Evolutionary conservation across 1,140 invertebrate species (phyloP).

Genomic region (Drosophila mayri): DNA sequence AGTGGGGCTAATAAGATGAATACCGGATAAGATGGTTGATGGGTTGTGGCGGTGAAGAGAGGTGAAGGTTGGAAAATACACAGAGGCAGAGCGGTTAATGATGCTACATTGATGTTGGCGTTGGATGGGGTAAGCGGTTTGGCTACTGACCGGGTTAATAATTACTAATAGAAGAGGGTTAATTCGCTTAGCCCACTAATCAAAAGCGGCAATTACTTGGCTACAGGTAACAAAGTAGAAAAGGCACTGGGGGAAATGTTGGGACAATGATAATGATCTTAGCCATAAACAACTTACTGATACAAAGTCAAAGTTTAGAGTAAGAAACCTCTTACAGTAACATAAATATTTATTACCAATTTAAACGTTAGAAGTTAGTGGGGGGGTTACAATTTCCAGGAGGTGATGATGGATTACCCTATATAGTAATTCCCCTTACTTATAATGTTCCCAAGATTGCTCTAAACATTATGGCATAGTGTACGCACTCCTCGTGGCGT

Average conservation of each 20-base stretch:
- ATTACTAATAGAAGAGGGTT: slow-evolving; percentile 50
- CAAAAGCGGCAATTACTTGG: slow-evolving; percentile 26
- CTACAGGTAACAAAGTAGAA: slow-evolving; percentile 7
- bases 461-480: not conserved
- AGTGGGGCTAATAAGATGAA: slow-evolving; percentile 27
- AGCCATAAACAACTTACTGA: not conserved
- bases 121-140: slow-evolving; percentile 51
- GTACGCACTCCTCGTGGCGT: slow-evolving; percentile 10
- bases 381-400: not conserved
- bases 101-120: slow-evolving; percentile 74
- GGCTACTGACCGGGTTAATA: slow-evolving; percentile 42
- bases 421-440: not conserved
- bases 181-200: slow-evolving; percentile 28
- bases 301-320: not conserved
- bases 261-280: not conserved
- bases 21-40: slow-evolving; percentile 9
- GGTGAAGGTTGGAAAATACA: slow-evolving; percentile 8
- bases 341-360: not conserved
- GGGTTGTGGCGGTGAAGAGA: not conserved
- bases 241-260: slow-evolving; percentile 6
- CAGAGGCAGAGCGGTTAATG: slow-evolving; percentile 61
- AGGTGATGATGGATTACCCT: not conserved
- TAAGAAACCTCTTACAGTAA: not conserved
- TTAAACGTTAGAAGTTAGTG: not conserved
- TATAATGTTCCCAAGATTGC: not conserved